Evolutionary conservation across 37 sponge, comb jelly and placozoan genomes (phyloP), one percentile per base, ranked within the genome.

Genomic region (Ephydatia muelleri): DNA sequence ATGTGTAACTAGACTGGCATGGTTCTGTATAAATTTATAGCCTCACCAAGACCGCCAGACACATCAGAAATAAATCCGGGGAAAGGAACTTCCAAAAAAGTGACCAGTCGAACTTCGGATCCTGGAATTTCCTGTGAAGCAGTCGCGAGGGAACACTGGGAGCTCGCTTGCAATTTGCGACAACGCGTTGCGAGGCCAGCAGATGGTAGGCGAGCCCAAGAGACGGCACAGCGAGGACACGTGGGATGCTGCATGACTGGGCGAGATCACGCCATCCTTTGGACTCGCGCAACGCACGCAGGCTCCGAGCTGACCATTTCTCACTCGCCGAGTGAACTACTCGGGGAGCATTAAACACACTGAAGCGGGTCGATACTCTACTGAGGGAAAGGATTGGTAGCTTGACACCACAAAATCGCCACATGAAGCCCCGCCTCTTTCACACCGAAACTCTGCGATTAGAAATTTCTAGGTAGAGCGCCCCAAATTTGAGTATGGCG

Each of bases 21-120:
- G 11, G 28, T 11, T 39, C 23, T 38, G 21, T 13, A 72, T 72
- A 23, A 72, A 0, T 76, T 35, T 9, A 16, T 29, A 26, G 70
- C 79, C 93, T 88, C 74, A 92, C 93, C 37, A 73, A 73, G 36
- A 85, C 74, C 64, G 93, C 93, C 38, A 84, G n/a, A 11, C 73
- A 4, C 14, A 92, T 70, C 19, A 83, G 30, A 27, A 88, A 26
- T 31, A 82, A 28, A 5, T 88, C 86, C 8, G 90, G 90, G 26
- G 65, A 67, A 34, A 92, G 49, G 16, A 85, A 68, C 67, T 84
- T 67, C 49, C 70, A 40, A n/a, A 92, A 75, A 14, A 68, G 48
- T 23, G 78, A 65, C 93, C 93, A 92, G 43, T 85, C 67, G 68
- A 92, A 88, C 23, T 66, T 57, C 16, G 57, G 57, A 57, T 57